Conservation (phyloP, 2,797 vertebrate species). For the Meda fulgida region DNA sequence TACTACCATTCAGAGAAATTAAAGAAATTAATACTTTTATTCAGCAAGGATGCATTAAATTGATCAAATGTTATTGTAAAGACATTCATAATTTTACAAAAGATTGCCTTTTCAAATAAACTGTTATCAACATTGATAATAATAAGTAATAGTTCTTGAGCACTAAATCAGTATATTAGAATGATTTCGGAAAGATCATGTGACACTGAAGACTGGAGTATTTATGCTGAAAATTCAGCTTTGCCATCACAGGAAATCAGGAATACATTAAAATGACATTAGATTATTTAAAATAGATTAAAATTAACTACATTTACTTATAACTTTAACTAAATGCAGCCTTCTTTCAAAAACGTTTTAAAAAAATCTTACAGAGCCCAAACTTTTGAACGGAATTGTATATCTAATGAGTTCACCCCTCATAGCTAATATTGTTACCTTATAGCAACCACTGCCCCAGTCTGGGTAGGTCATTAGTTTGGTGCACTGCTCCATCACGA, state of each 20-base stretch:
- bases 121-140: neutral
- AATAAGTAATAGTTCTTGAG: neutral
- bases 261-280: neutral
- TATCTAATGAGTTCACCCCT: neutral
- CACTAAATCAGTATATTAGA: neutral
- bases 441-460: conserved; percentile 97
- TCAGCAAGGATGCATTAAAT: neutral
- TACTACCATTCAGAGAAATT: neutral
- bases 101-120: neutral
- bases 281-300: neutral
- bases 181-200: neutral
- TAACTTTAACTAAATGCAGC: neutral
- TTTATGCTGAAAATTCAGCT: neutral
- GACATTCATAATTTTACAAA: neutral
- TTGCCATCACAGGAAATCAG: neutral
- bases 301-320: too few species aligned
- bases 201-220: neutral
- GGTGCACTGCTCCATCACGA: conserved; percentile 93
- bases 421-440: conserved; percentile 72
- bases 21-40: neutral
- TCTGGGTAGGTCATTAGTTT: conserved; percentile 91
- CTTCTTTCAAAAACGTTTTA: neutral
- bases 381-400: neutral
- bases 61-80: neutral
- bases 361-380: neutral